Evolutionary conservation across 1,140 invertebrate genomes (phyloP).

Genomic region (Gryon sp.): DNA sequence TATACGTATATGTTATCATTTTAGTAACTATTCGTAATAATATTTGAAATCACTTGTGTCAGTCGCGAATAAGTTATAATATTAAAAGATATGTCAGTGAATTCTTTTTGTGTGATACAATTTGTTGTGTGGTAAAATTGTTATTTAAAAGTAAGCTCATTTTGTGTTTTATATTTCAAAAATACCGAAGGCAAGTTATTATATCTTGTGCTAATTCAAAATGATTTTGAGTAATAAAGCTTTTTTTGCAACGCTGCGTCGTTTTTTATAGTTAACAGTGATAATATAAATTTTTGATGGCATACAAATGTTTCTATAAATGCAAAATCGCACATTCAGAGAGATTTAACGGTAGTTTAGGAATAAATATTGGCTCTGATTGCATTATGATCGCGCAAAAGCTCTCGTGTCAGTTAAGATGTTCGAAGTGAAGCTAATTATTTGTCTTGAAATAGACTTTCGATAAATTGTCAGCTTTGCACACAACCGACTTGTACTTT

Average conservation of each 20-base stretch:
- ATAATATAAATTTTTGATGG: slow-evolving; percentile 21
- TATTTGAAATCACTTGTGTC: slow-evolving; percentile 20
- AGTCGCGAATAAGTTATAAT: slow-evolving; percentile 25
- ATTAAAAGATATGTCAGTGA: slow-evolving; percentile 41
- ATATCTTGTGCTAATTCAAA: slow-evolving; percentile 17
- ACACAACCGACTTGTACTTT: slow-evolving; percentile 42
- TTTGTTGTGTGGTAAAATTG: slow-evolving; percentile 23
- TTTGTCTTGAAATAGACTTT: slow-evolving; percentile 49
- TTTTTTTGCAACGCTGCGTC: slow-evolving; percentile 14
- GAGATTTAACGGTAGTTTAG: too few relatives aligned
- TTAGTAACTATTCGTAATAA: too few relatives aligned
- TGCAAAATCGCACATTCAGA: slow-evolving; percentile 45
- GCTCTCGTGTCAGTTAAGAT: slow-evolving; percentile 20
- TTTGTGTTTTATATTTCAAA: slow-evolving; percentile 8
- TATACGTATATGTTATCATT: too few relatives aligned
- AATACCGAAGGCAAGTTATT: slow-evolving; percentile 24
- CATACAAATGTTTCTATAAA: slow-evolving; percentile 44
- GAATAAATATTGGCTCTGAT: slow-evolving; percentile 12
- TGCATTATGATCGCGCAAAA: slow-evolving; percentile 9
- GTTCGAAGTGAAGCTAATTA: slow-evolving; percentile 46
- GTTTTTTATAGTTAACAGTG: slow-evolving; percentile 23
- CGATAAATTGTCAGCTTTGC: slow-evolving; percentile 16
- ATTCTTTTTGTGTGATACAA: neutral
- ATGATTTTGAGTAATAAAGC: slow-evolving; percentile 25
- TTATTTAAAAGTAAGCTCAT: slow-evolving; percentile 35